These are phyloP conservation scores for Agapornis canus DNA, from an alignment of 2,797 vertebrate genomes.

Conservation along the genomic window DNA sequence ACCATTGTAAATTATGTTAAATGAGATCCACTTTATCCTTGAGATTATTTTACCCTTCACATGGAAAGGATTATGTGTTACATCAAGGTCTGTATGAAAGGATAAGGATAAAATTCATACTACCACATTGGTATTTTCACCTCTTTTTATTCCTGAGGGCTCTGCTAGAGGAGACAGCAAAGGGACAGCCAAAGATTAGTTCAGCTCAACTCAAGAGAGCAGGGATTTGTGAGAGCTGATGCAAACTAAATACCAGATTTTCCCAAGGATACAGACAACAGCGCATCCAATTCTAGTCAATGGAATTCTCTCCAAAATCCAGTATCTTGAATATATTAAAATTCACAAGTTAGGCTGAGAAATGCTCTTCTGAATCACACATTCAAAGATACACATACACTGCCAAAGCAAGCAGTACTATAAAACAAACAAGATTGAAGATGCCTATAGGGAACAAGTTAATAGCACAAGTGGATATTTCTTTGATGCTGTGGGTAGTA, in stretches of 20 bases:
- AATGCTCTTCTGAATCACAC: background rate
- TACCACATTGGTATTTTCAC: background rate
- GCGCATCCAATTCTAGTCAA: background rate
- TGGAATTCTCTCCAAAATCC: background rate
- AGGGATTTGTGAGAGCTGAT: background rate
- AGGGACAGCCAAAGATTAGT: background rate
- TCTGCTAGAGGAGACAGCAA: background rate
- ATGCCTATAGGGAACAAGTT: rapidly evolving
- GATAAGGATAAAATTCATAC: background rate
- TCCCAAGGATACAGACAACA: background rate
- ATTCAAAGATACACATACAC: rapidly evolving
- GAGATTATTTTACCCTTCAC: background rate
- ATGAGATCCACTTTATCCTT: background rate
- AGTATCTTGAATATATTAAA: background rate
- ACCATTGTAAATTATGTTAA: background rate
- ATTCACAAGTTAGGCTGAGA: background rate
- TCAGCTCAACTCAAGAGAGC: background rate
- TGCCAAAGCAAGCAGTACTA: background rate
- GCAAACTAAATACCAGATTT: background rate
- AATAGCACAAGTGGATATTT: rapidly evolving
- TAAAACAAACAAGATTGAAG: rapidly evolving
- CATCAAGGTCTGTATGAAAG: background rate
- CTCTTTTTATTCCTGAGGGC: slow-evolving; percentile 13
- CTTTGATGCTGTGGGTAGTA: rapidly evolving
- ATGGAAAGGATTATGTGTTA: background rate